Evolutionary conservation across 2,888 invertebrate species (phyloP), one percentile per base, ranked within the genome.

Genomic region (Acleris emargana): DNA sequence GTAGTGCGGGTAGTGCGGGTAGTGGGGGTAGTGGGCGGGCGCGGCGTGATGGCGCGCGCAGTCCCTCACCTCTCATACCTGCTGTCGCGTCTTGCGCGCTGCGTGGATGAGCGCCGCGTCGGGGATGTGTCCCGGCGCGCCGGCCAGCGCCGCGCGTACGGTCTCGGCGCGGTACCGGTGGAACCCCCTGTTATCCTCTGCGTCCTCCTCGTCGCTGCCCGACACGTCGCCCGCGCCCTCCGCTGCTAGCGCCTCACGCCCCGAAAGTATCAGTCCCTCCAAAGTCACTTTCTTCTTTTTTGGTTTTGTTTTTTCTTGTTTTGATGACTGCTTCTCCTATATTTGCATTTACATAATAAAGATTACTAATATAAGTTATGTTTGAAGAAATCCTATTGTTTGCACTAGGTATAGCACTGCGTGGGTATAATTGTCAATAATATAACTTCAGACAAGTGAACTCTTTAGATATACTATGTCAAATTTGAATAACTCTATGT

Each of bases 71-170:
- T 92, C 91, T 91, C 91, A 91, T 70, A 98, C 98, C 93, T 97
- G 95, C 91, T 99, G 99, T 77, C 99, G 94, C 69, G 97, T 95
- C 90, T 99, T 99, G 80, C 99, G 94, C 13, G 99, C 99, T 72
- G 98, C 98, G 92, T 99, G 99, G 84, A 99, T 99, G 94, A 98
- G 97, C 60, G 98, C 98, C 11, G 99, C 99, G 93, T 99, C 99
- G 11, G 99, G 99, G 81, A 99, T 99, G 73, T 95, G 96, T 17
- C 99, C 99, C 80, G 97, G 96, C 88, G 87, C 87, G 62, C 96
- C 96, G 54, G 88, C 84, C 70, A 97, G 91, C 75, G 97, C 95
- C 76, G 96, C 95, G 81, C 96, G 96, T 77, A 97, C 95, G 71
- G 95, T 94, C 81, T 97, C 96, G 63, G 92, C 88, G 67, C 90